Conservation (phyloP, 2,113 vertebrate genomes). For the Rana temporaria region DNA sequence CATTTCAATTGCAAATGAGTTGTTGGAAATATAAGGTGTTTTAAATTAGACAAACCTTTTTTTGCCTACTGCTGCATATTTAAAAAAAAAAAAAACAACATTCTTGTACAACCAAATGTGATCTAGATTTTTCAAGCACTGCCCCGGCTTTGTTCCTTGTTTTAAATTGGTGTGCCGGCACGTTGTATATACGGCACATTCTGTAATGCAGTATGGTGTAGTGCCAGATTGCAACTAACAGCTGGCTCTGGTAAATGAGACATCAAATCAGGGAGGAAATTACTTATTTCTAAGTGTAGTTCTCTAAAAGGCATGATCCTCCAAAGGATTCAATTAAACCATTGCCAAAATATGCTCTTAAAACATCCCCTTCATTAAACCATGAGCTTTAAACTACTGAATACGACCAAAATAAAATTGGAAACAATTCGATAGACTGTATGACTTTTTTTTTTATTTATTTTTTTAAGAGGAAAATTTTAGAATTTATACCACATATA, state of each 20-base stretch:
- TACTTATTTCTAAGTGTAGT: constrained; percentile 52
- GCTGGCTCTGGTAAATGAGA: constrained; percentile 53
- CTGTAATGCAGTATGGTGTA: constrained; percentile 24
- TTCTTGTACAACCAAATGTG: too few species aligned
- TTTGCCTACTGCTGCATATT: neutral
- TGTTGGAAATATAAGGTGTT: neutral
- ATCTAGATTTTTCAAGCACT: too few species aligned
- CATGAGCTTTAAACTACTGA: neutral
- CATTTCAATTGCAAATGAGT: neutral
- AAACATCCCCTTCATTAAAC: neutral
- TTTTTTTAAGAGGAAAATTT: too few species aligned
- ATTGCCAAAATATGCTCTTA: constrained; percentile 4
- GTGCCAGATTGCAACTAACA: constrained; percentile 51
- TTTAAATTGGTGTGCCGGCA: neutral
- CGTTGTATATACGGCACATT: neutral
- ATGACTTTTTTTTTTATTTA: too few species aligned
- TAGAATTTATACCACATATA: too few species aligned
- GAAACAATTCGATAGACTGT: neutral
- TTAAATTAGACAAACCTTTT: neutral
- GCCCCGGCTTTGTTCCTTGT: neutral
- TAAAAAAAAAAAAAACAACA: neutral
- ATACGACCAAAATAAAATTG: neutral
- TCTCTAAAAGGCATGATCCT: constrained; percentile 38
- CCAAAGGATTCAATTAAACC: constrained; percentile 43
- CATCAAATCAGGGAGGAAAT: constrained; percentile 52